phyloP scores from a whole-genome alignment of 2,888 invertebrate genomes.

The Hyppa rectilinea region DNA sequence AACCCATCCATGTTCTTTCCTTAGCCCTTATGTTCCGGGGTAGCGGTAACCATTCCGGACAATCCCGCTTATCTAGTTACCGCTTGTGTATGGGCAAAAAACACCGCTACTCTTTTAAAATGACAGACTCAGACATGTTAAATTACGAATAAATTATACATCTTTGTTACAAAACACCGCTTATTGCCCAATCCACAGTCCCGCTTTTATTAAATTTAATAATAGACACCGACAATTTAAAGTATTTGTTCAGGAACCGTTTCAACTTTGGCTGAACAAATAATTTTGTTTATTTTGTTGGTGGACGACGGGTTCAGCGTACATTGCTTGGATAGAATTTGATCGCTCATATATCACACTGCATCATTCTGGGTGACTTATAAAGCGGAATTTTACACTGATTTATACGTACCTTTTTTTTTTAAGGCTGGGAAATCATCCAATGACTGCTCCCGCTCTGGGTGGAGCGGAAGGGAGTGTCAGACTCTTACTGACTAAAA shows the following conservation, averaged over 20 bases:
- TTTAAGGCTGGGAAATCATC: too few species aligned
- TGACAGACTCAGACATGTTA: too few species aligned
- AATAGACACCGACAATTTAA: slow-evolving; percentile 63
- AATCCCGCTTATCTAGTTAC: too few species aligned
- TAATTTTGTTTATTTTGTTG: slow-evolving; percentile 32
- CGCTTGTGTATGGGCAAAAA: too few species aligned
- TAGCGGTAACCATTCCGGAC: too few species aligned
- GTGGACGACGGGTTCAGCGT: slow-evolving; percentile 5
- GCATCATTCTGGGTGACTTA: slow-evolving; percentile 58
- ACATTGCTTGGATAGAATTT: slow-evolving; percentile 53
- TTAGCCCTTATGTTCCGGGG: too few species aligned
- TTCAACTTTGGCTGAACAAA: slow-evolving; percentile 59
- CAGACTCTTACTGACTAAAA: too few species aligned
- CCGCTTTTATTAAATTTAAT: slow-evolving; percentile 71
- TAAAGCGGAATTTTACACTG: slow-evolving; percentile 12
- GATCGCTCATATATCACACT: slow-evolving; percentile 67
- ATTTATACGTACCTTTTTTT: too few species aligned
- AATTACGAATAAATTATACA: slow-evolving; percentile 10
- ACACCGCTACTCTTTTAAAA: too few species aligned
- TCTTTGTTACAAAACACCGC: slow-evolving; percentile 51
- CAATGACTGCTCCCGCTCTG: too few species aligned
- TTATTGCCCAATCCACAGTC: slow-evolving; percentile 60
- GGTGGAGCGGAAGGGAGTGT: too few species aligned
- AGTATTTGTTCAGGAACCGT: slow-evolving; percentile 69
- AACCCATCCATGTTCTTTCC: too few species aligned